These are phyloP conservation scores for Cyaniris semiargus DNA, from an alignment of 2,888 invertebrate species.

Conservation along the genomic window DNA sequence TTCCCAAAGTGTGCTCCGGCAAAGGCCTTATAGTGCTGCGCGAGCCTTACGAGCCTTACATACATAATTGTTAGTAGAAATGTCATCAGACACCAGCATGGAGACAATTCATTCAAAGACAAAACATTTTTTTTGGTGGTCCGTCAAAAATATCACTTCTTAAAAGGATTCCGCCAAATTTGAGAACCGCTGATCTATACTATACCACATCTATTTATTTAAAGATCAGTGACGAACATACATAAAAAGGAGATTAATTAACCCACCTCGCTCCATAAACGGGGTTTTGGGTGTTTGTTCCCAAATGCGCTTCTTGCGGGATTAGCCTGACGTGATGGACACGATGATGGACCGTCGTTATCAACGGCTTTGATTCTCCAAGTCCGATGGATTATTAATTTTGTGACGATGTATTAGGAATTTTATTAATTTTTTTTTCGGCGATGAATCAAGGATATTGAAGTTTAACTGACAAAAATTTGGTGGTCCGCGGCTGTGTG, in stretches of 20 bases:
- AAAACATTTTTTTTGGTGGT: no score
- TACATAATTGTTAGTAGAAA: no score
- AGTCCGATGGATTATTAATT: neutral
- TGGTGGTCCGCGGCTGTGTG: neutral
- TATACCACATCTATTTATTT: no score
- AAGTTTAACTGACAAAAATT: neutral
- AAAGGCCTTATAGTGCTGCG: no score
- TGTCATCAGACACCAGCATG: no score
- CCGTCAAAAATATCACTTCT: no score
- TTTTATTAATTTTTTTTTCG: neutral
- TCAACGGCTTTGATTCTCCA: constrained; percentile 41
- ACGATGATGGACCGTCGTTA: constrained; percentile 62
- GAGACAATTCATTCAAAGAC: no score
- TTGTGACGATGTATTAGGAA: neutral
- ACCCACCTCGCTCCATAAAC: constrained; percentile 48
- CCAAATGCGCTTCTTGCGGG: constrained; percentile 65
- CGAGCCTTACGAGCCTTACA: no score
- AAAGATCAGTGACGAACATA: neutral
- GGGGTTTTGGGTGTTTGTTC: constrained; percentile 49
- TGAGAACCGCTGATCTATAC: no score
- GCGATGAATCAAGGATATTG: neutral
- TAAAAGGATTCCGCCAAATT: no score
- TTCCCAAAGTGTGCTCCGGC: no score
- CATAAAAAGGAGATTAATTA: constrained; percentile 50
- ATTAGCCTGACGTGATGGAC: constrained; percentile 71